These are phyloP conservation scores for Gadopsis bispinosus DNA, from an alignment of 2,797 vertebrate genomes.

Conservation along the genomic window DNA sequence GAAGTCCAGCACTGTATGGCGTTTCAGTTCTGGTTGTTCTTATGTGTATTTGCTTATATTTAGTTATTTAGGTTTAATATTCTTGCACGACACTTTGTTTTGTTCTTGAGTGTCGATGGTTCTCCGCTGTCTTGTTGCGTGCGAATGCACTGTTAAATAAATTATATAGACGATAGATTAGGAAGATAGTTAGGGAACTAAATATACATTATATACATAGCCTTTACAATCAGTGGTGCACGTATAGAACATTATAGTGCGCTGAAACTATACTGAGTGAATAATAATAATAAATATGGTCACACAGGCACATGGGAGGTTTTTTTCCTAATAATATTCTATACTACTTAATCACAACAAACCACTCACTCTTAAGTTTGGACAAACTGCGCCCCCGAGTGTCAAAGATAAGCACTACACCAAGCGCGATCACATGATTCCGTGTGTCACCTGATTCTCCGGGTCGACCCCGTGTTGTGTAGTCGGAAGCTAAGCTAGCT, in stretches of 20 bases:
- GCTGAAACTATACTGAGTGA: neutral
- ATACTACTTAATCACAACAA: neutral
- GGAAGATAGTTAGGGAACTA: neutral
- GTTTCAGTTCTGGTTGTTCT: neutral
- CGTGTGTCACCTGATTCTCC: constrained; percentile 76
- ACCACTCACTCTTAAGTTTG: neutral
- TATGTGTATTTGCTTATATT: neutral
- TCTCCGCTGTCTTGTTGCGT: neutral
- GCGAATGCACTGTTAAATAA: neutral
- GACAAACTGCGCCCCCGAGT: constrained; percentile 42
- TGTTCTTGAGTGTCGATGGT: neutral
- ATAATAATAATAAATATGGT: neutral
- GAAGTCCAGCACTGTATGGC: neutral
- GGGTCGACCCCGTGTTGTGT: constrained; percentile 28
- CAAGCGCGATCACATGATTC: constrained; percentile 74
- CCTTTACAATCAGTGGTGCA: neutral
- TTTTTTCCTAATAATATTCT: neutral
- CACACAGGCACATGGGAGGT: neutral
- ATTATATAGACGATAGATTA: no score
- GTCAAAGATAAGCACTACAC: accelerated
- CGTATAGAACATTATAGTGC: neutral
- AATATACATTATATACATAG: neutral
- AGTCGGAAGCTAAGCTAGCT: constrained; percentile 40
- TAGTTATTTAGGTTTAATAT: neutral
- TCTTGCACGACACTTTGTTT: neutral